phyloP scores from a whole-genome alignment of 2,888 invertebrate genomes.

The Macaria notata region DNA sequence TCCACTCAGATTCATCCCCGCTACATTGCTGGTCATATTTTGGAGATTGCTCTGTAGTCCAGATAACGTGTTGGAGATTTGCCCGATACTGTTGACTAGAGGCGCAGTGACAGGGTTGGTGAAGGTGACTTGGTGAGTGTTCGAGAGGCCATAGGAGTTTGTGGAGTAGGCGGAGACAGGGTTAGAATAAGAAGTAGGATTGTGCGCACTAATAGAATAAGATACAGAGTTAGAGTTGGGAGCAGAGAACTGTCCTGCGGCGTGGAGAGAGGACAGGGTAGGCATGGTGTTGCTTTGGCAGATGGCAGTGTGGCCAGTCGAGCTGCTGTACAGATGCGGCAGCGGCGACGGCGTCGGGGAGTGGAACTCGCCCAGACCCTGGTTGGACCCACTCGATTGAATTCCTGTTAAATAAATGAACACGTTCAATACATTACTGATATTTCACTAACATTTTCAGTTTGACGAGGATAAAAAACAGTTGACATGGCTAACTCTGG shows the following conservation, averaged over 20 bases:
- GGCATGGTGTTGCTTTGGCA: constrained; percentile 86
- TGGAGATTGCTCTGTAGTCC: constrained; percentile 76
- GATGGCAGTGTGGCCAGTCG: constrained; percentile 66
- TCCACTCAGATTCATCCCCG: constrained; percentile 68
- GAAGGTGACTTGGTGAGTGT: constrained; percentile 79
- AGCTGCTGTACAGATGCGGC: constrained; percentile 80
- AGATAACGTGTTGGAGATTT: constrained; percentile 74
- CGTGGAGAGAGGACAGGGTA: constrained; percentile 79
- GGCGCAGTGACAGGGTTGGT: constrained; percentile 77
- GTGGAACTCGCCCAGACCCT: constrained; percentile 85
- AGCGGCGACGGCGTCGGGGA: constrained; percentile 83
- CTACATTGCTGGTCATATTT: constrained; percentile 69
- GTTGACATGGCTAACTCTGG: no score
- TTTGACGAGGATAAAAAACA: no score
- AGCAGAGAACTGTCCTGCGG: constrained; percentile 69
- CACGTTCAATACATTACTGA: no score
- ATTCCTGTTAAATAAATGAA: constrained; percentile 63
- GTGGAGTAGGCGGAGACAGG: constrained; percentile 76
- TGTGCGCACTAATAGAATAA: constrained; percentile 77
- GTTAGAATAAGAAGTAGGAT: constrained; percentile 78
- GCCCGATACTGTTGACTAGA: constrained; percentile 75
- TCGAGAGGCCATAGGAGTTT: constrained; percentile 69
- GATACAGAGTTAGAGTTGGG: constrained; percentile 76
- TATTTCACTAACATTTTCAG: no score
- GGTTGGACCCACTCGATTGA: constrained; percentile 86